Base-by-base conservation (phyloP, 1,140 invertebrate species). In the Drosophila carrolli region DNA sequence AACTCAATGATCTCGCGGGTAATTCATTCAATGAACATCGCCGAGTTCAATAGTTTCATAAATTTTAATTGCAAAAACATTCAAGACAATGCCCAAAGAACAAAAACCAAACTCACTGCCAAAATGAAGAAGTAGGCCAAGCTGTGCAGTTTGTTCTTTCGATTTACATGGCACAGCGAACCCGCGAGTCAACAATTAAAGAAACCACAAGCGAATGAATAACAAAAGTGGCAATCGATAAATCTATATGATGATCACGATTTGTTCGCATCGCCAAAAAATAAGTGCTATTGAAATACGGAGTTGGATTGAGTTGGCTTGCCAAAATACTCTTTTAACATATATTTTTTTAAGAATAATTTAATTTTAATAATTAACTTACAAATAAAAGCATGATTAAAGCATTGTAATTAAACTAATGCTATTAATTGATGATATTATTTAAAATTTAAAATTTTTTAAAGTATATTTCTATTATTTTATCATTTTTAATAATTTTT, bases 1-100 rank as follows among this genome's bases (percentile, higher is more conserved):
- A 29, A 5, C 47, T 9, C 27, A 37, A 29, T 43, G 50, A 78
- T 81, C 63, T 61, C 61, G 46, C 4, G 43, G n/a, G 44, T 14
- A 61, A 72, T 77, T 88, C 84, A 83, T 80, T 84, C 73, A 78
- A 73, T 77, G 59, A 58, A 62, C 70, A 75, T 75, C 66, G 61
- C 40, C 72, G 84, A 78, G 84, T 89, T 89, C 84, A 89, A 89
- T 89, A 89, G 84, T 72, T 81, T 75, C 74, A 81, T 90, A 89
- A 89, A 89, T 90, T 84, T 81, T 89, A 84, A 89, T 89, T 89
- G 85, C 84, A 68, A 78, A 89, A 84, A 78, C 85, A 66, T 78
- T 85, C 68, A 53, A 61, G 53, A 41, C 40, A 60, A 48, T 50
- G 48, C 11, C 50, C 29, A 23, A 14, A 16, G 40, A 54, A 67